A percentile compares a stretch with the other conserved stretches of the same genome.
Evolutionary conservation across 2,797 vertebrate species (phyloP).

Genomic region (Psittacula derbiana): DNA sequence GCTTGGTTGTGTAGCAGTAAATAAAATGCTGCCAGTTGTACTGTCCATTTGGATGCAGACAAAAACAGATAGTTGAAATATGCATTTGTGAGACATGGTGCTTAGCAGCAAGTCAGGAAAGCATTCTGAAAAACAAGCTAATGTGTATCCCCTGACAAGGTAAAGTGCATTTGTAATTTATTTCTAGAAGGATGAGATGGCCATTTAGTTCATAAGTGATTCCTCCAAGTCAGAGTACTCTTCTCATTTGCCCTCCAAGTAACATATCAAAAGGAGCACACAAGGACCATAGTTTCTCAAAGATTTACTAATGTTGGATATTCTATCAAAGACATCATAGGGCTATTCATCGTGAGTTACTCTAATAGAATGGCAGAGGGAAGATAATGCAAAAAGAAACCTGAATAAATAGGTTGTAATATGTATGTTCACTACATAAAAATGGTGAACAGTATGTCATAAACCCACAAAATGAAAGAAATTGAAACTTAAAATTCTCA

Average conservation of each 20-base stretch:
- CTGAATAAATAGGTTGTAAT: background rate
- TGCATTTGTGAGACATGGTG: fast-evolving
- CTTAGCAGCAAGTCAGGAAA: background rate
- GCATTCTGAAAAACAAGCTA: background rate
- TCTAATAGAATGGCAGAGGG: background rate
- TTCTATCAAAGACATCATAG: background rate
- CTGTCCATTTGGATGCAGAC: background rate
- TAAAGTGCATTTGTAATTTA: background rate
- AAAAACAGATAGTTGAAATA: background rate
- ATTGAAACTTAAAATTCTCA: conserved; percentile 18
- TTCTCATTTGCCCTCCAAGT: background rate
- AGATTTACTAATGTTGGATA: background rate
- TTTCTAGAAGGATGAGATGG: background rate
- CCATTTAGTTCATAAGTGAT: background rate
- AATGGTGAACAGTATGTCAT: background rate
- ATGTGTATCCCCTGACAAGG: background rate
- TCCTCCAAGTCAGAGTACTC: background rate
- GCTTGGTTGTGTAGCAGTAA: background rate
- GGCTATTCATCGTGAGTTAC: background rate
- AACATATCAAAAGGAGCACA: fast-evolving
- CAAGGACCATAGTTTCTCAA: background rate
- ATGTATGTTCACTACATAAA: background rate
- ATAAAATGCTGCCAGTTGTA: background rate
- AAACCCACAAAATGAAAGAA: conserved; percentile 15
- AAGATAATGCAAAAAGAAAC: background rate